Conservation (phyloP, 2,888 invertebrate species). For the Andrena flavipes region DNA sequence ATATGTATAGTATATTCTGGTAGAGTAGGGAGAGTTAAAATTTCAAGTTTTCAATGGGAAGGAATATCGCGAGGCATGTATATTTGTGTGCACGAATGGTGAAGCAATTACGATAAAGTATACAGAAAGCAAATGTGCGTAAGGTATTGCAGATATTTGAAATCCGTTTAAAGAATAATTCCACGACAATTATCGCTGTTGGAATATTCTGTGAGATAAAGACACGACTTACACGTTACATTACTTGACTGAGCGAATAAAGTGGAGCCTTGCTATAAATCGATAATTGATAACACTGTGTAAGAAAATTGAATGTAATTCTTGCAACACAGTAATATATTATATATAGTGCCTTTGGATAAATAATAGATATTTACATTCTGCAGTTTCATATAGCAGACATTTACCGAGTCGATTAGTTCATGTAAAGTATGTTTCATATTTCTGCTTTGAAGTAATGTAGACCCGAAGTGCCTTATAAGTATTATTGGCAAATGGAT, state of each 20-base stretch:
- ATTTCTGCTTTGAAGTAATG: constrained; percentile 46
- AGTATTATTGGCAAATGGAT: constrained; percentile 13
- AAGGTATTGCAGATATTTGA: constrained; percentile 7
- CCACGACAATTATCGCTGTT: constrained; percentile 11
- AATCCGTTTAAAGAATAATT: constrained; percentile 9
- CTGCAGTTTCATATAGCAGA: constrained; percentile 31
- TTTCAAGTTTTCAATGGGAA: background rate
- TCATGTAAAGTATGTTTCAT: constrained; percentile 34
- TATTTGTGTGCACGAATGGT: constrained; percentile 11
- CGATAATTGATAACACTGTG: constrained; percentile 28
- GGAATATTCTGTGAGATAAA: constrained; percentile 24
- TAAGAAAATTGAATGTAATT: constrained; percentile 42
- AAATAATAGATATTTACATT: constrained; percentile 61
- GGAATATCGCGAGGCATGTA: constrained; percentile 9
- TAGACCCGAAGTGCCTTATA: constrained; percentile 45
- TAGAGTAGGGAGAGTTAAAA: background rate
- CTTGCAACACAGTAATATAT: constrained; percentile 53
- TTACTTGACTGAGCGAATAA: constrained; percentile 21
- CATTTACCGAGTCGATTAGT: constrained; percentile 42
- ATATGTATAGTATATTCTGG: constrained; percentile 3
- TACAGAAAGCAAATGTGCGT: constrained; percentile 17
- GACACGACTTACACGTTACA: constrained; percentile 19
- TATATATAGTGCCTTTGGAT: constrained; percentile 67
- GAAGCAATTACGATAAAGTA: background rate
- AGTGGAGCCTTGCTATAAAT: background rate